Conservation (phyloP, 2,797 vertebrate species). For the Pelochelys cantorii region DNA sequence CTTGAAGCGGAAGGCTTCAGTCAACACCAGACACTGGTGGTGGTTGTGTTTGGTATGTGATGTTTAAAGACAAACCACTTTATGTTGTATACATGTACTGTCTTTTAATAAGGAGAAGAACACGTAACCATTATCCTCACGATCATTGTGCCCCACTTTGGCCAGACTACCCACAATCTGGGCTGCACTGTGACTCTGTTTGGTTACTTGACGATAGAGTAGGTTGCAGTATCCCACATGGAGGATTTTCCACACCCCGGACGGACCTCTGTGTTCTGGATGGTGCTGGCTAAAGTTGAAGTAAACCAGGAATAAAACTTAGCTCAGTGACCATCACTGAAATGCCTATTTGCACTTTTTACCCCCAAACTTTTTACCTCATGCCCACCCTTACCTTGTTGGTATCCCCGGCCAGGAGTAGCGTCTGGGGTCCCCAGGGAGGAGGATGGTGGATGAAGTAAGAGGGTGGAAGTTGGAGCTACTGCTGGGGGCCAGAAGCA, state of each 20-base stretch:
- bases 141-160: neutral
- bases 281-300: neutral
- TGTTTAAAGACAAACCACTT: conserved; percentile 30
- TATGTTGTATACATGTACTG: neutral
- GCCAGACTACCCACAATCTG: neutral
- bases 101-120: neutral
- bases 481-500: too few relatives aligned
- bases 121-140: neutral
- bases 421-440: too few relatives aligned
- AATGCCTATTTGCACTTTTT: neutral
- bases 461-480: too few relatives aligned
- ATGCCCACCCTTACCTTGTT: too few relatives aligned
- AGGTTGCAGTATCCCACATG: neutral
- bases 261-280: neutral
- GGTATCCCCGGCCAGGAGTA: too few relatives aligned
- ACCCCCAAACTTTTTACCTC: too few relatives aligned
- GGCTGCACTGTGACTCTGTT: neutral
- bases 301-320: neutral
- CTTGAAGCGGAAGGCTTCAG: neutral
- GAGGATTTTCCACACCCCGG: neutral
- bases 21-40: neutral
- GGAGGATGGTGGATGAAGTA: too few relatives aligned
- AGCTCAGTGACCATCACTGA: rapidly evolving
- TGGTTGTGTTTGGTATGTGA: conserved; percentile 15
- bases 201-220: neutral